Evolutionary conservation across 2,797 vertebrate species (phyloP).

Genomic region (Valencia hispanica): DNA sequence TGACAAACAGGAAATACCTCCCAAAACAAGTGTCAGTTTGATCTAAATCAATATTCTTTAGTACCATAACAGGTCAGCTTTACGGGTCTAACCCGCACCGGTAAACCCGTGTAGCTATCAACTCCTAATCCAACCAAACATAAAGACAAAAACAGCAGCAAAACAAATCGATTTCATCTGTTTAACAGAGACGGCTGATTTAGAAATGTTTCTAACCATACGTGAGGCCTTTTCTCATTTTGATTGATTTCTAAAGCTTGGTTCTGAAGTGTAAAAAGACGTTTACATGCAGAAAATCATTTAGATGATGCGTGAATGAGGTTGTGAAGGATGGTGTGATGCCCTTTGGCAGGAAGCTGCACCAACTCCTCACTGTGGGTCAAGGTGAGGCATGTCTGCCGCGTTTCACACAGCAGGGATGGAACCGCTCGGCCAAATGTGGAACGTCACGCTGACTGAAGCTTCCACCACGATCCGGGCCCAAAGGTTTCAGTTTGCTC

Average conservation of each 20-base stretch:
- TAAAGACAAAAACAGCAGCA: too few species aligned
- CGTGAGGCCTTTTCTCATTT: neutral
- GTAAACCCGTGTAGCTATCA: too few species aligned
- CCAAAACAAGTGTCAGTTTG: neutral
- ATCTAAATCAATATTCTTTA: too few species aligned
- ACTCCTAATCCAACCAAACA: too few species aligned
- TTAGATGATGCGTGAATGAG: neutral
- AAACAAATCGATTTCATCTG: too few species aligned
- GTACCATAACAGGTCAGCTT: too few species aligned
- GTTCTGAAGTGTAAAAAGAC: neutral
- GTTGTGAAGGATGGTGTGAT: conserved; percentile 14
- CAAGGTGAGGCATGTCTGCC: conserved; percentile 41
- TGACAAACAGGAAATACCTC: too few species aligned
- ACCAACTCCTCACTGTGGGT: conserved; percentile 24
- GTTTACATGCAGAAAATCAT: neutral
- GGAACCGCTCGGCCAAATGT: neutral
- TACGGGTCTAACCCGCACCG: too few species aligned
- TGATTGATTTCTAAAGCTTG: neutral
- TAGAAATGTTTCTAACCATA: neutral
- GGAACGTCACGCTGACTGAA: neutral
- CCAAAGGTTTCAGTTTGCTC: conserved; percentile 4
- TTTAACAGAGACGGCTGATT: too few species aligned
- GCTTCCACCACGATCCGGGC: conserved; percentile 10
- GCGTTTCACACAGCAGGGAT: neutral
- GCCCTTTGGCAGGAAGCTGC: neutral